These are phyloP conservation scores for Lacanobia wlatinum DNA, from an alignment of 2,888 invertebrate genomes.

Conservation along the genomic window DNA sequence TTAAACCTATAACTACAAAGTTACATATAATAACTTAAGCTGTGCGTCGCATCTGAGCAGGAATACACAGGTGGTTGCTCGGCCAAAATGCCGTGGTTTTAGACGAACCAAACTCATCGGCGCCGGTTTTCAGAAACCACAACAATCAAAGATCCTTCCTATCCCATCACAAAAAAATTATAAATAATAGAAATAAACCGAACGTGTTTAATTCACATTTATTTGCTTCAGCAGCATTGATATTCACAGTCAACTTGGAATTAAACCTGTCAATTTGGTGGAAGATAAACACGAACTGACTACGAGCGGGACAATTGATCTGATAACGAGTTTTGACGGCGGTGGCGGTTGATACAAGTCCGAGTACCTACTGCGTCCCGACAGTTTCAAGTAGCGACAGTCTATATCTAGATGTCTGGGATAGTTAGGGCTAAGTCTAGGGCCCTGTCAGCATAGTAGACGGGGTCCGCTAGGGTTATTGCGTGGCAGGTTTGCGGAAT, in stretches of 20 bases:
- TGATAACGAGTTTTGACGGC: conserved; percentile 62
- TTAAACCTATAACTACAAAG: too few relatives aligned
- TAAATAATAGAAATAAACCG: conserved; percentile 5
- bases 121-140: too few relatives aligned
- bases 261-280: conserved; percentile 46
- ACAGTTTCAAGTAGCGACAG: conserved; percentile 16
- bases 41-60: too few relatives aligned
- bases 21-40: too few relatives aligned
- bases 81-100: too few relatives aligned
- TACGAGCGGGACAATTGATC: conserved; percentile 47
- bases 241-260: conserved; percentile 42
- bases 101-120: too few relatives aligned
- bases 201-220: not conserved
- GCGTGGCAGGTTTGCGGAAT: too few relatives aligned
- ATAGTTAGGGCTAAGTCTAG: too few relatives aligned
- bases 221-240: conserved; percentile 14
- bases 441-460: not conserved
- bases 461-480: too few relatives aligned
- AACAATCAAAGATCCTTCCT: not conserved
- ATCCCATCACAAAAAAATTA: not conserved
- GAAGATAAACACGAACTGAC: conserved; percentile 52
- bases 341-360: conserved; percentile 31
- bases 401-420: conserved; percentile 17
- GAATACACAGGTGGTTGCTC: too few relatives aligned
- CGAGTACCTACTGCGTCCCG: conserved; percentile 25